Conservation (phyloP, 2,888 invertebrate genomes). For the Ormyrus thymus region DNA sequence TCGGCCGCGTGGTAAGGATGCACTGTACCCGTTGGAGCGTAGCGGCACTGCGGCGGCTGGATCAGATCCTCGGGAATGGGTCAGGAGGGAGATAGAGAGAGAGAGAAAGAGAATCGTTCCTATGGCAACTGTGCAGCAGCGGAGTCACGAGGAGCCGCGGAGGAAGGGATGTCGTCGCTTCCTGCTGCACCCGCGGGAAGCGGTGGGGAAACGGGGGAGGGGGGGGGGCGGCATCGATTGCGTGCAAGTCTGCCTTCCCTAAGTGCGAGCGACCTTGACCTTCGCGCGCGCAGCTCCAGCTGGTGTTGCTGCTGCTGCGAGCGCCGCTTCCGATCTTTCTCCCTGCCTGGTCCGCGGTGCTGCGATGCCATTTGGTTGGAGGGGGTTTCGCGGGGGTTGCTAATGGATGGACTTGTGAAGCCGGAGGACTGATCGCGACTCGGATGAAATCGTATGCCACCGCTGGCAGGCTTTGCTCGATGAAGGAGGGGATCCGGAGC, state of each 20-base stretch:
- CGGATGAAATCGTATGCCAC: too few relatives aligned
- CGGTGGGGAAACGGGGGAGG: neutral
- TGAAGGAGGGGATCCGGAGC: too few relatives aligned
- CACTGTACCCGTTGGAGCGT: constrained; percentile 33
- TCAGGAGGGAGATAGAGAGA: constrained; percentile 61
- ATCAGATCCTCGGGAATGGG: constrained; percentile 60
- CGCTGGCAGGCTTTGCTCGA: too few relatives aligned
- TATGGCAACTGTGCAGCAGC: constrained; percentile 65
- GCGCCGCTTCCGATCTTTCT: constrained; percentile 5
- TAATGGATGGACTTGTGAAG: neutral
- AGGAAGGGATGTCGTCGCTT: constrained; percentile 28
- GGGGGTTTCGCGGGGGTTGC: neutral
- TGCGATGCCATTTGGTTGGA: neutral
- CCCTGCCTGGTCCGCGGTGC: neutral
- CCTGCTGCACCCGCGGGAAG: constrained; percentile 21
- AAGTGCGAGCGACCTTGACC: constrained; percentile 68
- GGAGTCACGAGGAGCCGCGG: constrained; percentile 40
- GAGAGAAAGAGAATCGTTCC: constrained; percentile 59
- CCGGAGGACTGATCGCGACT: neutral
- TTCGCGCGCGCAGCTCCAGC: constrained; percentile 63
- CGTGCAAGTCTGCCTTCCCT: constrained; percentile 58
- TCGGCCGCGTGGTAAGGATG: constrained; percentile 41
- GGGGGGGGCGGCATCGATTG: constrained; percentile 66
- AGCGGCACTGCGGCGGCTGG: neutral
- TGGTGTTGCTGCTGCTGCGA: constrained; percentile 65